Percentiles rank a stretch among this genome's conserved stretches.
Evolutionary conservation across 2,113 vertebrate species (phyloP).

Genomic region (Stomatorhinus ivindoensis): DNA sequence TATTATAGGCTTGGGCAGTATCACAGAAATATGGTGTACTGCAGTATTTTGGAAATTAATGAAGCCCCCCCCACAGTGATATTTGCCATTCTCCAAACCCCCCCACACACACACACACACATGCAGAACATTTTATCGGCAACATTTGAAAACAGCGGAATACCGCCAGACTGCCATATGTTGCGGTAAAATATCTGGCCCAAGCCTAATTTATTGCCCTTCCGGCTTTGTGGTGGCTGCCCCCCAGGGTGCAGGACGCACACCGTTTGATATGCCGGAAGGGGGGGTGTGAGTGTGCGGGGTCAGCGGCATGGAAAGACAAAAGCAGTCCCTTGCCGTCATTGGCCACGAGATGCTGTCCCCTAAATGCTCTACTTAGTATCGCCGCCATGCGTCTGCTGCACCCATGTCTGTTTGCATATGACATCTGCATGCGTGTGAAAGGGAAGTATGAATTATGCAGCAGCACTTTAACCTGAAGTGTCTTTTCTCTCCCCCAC

Average conservation of each 20-base stretch:
- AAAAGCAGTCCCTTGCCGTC: neutral
- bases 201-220: neutral
- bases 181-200: neutral
- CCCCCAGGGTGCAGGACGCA: too few species aligned
- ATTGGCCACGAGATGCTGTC: neutral
- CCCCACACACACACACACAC: too few species aligned
- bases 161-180: neutral
- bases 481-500: neutral
- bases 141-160: neutral
- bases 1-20: neutral
- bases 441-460: slow-evolving; percentile 17
- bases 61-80: too few species aligned
- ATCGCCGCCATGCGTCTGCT: neutral
- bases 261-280: neutral
- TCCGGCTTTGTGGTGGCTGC: neutral
- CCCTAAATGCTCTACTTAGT: neutral
- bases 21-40: neutral
- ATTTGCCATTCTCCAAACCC: too few species aligned
- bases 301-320: neutral
- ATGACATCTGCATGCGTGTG: neutral
- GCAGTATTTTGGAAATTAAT: neutral
- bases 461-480: slow-evolving; percentile 16
- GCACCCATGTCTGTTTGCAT: neutral
- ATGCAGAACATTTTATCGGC: too few species aligned
- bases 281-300: neutral